phyloP scores from a whole-genome alignment of 35 echinoderm and acorn worm genomes.

The Lytechinus pictus region DNA sequence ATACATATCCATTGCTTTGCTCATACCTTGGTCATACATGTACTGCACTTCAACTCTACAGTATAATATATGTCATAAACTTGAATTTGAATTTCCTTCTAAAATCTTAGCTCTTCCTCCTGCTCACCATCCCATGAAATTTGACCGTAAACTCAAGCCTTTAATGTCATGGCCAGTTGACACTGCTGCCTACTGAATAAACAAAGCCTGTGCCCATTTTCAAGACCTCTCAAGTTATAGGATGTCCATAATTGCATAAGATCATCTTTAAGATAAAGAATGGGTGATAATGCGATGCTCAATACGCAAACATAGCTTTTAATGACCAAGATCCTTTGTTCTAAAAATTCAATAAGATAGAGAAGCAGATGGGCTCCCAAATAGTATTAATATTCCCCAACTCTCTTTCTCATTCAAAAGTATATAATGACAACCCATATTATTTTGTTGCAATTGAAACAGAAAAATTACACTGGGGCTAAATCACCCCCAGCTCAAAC shows the following conservation, averaged over 20 bases:
- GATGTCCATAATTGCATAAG: not conserved
- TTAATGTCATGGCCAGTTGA: slow-evolving; percentile 10
- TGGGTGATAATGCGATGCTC: not conserved
- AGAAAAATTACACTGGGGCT: no score
- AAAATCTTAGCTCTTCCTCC: not conserved
- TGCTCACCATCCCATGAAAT: not conserved
- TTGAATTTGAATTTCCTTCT: not conserved
- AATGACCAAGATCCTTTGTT: not conserved
- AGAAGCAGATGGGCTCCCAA: no score
- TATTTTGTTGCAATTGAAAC: no score
- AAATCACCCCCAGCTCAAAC: no score
- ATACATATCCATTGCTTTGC: no score
- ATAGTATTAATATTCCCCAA: no score
- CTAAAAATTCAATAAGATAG: not conserved
- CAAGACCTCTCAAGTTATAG: not conserved
- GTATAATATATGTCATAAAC: no score
- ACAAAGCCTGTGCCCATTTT: not conserved
- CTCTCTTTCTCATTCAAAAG: no score
- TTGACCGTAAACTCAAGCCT: not conserved
- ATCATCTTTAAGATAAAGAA: not conserved
- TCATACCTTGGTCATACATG: no score
- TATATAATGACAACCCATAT: no score
- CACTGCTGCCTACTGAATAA: slow-evolving; percentile 1
- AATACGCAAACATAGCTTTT: not conserved
- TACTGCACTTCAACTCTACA: no score